These are phyloP conservation scores for Epinephelus cyanopodus DNA, from an alignment of 2,113 vertebrate genomes.

Conservation along the genomic window DNA sequence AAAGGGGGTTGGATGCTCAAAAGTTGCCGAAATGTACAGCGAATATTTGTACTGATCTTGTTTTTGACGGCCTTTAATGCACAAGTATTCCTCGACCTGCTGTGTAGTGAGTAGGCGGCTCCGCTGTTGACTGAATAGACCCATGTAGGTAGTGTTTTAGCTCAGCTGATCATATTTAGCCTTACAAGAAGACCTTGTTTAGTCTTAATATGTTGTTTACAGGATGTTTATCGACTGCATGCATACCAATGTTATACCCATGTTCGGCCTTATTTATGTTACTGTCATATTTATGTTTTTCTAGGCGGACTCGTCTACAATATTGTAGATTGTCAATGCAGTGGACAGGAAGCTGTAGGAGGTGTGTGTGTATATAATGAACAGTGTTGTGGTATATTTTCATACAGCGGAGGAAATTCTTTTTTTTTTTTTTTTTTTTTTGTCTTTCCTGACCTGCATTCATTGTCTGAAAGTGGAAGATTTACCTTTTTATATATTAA, in stretches of 20 bases:
- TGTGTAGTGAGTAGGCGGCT: conserved; percentile 67
- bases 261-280: conserved; percentile 86
- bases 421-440: conserved; percentile 36
- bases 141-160: conserved; percentile 63
- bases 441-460: conserved; percentile 66
- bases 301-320: conserved; percentile 61
- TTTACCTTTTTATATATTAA: conserved; percentile 72
- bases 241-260: conserved; percentile 78
- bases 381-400: conserved; percentile 75
- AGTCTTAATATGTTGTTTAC: conserved; percentile 87
- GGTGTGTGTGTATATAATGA: conserved; percentile 65
- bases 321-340: conserved; percentile 55
- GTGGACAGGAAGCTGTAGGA: conserved; percentile 38
- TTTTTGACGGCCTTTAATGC: conserved; percentile 77
- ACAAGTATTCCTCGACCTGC: conserved; percentile 64
- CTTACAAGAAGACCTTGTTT: conserved; percentile 84
- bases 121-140: conserved; percentile 39
- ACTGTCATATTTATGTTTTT: conserved; percentile 71
- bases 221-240: conserved; percentile 82
- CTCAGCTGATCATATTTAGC: conserved; percentile 80
- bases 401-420: conserved; percentile 57
- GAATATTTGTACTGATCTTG: conserved; percentile 64
- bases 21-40: conserved; percentile 70
- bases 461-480: conserved; percentile 70
- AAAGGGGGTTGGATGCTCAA: conserved; percentile 34